These are phyloP conservation scores for Montifringilla adamsi DNA, from an alignment of 2,113 vertebrate genomes.

Conservation along the genomic window DNA sequence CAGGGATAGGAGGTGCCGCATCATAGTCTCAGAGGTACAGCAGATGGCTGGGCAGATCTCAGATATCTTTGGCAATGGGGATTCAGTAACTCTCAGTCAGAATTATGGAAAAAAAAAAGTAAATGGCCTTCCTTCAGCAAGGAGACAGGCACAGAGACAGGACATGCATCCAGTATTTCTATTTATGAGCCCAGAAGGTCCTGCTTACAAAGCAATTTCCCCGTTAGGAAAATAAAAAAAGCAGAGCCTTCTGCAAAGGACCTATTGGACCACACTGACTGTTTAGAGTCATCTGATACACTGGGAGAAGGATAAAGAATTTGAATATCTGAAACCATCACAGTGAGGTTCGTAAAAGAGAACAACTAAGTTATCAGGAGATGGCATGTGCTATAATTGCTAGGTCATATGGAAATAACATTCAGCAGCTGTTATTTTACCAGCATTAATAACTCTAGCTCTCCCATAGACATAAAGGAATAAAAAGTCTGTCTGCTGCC, in stretches of 20 bases:
- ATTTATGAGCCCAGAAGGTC: not conserved
- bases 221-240: not conserved
- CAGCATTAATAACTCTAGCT: not conserved
- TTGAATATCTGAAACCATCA: not conserved
- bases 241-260: not conserved
- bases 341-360: not conserved
- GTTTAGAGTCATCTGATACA: not conserved
- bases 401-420: not conserved
- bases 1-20: not conserved
- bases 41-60: not conserved
- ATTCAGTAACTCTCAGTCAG: not conserved
- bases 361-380: not conserved
- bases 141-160: not conserved
- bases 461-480: not conserved
- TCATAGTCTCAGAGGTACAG: not conserved
- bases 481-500: not conserved
- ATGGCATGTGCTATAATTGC: not conserved
- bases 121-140: not conserved
- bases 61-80: not conserved
- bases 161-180: not conserved
- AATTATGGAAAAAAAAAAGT: not conserved
- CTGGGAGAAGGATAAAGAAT: slow-evolving; percentile 6
- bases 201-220: not conserved
- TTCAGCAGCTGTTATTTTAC: not conserved
- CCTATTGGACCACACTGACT: not conserved